A percentile compares a stretch with the other conserved stretches of the same genome.
Evolutionary conservation across 1,140 invertebrate genomes (phyloP).

Genomic region (Zaprionus tsacasi): DNA sequence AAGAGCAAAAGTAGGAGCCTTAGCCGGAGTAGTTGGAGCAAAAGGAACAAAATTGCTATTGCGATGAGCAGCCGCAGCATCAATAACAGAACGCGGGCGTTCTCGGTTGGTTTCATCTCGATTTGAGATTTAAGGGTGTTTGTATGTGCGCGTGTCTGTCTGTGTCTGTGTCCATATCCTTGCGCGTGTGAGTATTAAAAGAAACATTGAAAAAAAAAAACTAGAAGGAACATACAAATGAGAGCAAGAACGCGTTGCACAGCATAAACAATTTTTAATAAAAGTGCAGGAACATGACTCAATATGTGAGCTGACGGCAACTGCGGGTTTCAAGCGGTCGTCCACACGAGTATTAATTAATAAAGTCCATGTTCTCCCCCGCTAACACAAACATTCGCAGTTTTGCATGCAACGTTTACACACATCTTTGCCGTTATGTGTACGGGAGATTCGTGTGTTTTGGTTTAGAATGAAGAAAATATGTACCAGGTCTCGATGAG

Average conservation of each 20-base stretch:
- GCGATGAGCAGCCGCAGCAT: conserved; percentile 71
- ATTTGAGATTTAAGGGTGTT: conserved; percentile 45
- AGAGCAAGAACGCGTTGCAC: conserved; percentile 34
- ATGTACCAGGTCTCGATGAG: conserved; percentile 16
- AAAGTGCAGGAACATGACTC: conserved; percentile 55
- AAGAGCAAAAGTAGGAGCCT: conserved; percentile 55
- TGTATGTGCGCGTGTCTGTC: conserved; percentile 16
- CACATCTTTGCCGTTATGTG: background rate
- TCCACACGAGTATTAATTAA: conserved; percentile 71
- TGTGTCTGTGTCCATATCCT: background rate
- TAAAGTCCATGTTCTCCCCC: conserved; percentile 59
- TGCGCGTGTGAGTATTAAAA: conserved; percentile 11
- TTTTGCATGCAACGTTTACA: background rate
- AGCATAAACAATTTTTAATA: conserved; percentile 60
- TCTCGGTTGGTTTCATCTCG: background rate
- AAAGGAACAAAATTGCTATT: conserved; percentile 78
- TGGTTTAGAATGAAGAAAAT: conserved; percentile 26
- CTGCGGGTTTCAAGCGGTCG: conserved; percentile 18
- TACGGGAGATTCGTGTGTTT: conserved; percentile 10
- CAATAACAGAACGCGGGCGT: conserved; percentile 53
- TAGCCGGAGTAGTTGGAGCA: background rate
- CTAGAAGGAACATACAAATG: conserved; percentile 27
- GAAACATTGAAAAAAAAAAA: conserved; percentile 29
- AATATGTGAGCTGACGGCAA: conserved; percentile 9
- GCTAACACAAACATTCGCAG: conserved; percentile 6